Evolutionary conservation across 2,113 vertebrate species (phyloP).

Genomic region (Elaphurus davidianus): DNA sequence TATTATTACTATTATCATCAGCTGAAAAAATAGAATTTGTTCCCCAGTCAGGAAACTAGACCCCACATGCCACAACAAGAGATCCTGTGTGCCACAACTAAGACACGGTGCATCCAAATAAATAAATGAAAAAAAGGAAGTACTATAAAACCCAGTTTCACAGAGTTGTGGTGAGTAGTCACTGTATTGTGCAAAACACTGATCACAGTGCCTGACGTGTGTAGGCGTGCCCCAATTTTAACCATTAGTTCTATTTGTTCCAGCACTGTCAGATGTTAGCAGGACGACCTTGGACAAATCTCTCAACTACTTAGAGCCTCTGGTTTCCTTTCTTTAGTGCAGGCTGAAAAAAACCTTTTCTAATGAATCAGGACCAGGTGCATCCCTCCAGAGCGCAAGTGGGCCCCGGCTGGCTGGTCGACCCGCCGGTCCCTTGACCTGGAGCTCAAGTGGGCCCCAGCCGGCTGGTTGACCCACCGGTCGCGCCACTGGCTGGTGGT

Average conservation of each 20-base stretch:
- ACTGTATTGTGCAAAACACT: neutral
- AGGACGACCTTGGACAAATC: neutral
- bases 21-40: neutral
- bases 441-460: too few species aligned
- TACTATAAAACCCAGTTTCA: neutral
- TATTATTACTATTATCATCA: neutral
- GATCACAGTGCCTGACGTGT: neutral
- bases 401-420: too few species aligned
- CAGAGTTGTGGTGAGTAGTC: neutral
- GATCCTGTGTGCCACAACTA: neutral
- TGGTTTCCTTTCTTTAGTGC: neutral
- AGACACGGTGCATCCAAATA: neutral
- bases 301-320: neutral
- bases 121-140: neutral
- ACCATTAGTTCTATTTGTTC: neutral
- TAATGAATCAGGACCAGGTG: neutral
- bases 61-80: neutral
- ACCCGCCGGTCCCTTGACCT: too few species aligned
- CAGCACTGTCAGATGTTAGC: neutral
- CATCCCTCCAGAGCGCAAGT: fast-evolving
- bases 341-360: neutral
- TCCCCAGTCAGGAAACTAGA: neutral
- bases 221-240: neutral
- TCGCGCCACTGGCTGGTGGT: fast-evolving
- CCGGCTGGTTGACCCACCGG: too few species aligned